phyloP scores from a whole-genome alignment of 2,113 vertebrate species.

The Ceyx margarethae region DNA sequence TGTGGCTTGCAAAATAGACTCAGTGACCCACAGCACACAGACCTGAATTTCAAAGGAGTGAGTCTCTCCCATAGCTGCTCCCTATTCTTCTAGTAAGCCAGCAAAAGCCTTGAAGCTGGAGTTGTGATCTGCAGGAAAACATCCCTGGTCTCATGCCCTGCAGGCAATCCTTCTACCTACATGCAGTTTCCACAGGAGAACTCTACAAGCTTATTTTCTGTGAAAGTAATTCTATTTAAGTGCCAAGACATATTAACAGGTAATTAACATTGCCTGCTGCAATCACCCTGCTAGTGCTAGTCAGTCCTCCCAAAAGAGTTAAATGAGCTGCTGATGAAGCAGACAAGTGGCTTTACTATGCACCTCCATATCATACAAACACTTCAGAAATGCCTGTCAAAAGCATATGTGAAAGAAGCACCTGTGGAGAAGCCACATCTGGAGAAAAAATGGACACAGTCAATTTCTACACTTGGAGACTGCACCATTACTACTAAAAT shows the following conservation, averaged over 20 bases:
- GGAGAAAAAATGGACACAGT: background rate
- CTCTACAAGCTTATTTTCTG: background rate
- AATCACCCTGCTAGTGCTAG: background rate
- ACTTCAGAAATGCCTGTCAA: background rate
- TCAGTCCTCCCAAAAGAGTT: background rate
- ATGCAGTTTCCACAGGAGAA: background rate
- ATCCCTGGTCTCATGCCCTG: background rate
- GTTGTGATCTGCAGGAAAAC: conserved; percentile 17
- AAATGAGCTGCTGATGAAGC: background rate
- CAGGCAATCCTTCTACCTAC: background rate
- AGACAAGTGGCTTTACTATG: background rate
- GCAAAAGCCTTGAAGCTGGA: background rate
- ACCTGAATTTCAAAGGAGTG: conserved; percentile 44
- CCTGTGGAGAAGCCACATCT: background rate
- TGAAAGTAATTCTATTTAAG: background rate
- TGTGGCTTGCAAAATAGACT: conserved; percentile 37
- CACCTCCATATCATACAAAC: background rate
- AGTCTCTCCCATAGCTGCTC: background rate
- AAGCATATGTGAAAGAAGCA: background rate
- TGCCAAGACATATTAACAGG: background rate
- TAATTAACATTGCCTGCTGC: background rate
- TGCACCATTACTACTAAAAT: background rate
- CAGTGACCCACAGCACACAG: conserved; percentile 20
- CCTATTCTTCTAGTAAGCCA: background rate
- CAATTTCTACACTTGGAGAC: background rate